Conservation (phyloP, 2,113 vertebrate species). For the Osmerus eperlanus region DNA sequence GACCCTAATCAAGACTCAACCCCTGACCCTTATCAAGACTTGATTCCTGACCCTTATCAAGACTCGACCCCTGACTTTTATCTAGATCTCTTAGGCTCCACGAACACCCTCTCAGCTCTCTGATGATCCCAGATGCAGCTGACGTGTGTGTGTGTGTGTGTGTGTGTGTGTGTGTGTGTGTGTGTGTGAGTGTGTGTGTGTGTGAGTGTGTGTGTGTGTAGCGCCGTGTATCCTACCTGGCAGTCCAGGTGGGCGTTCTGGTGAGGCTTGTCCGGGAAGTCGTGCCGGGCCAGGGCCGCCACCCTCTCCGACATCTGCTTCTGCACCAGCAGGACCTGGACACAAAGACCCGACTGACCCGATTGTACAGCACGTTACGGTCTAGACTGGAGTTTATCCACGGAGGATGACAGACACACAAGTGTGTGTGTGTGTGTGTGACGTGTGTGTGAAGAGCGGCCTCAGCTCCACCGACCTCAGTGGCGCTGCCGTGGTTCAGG, state of each 20-base stretch:
- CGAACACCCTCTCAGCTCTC: no score
- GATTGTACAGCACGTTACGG: no score
- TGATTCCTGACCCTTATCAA: no score
- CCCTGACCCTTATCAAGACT: no score
- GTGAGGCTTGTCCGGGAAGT: conserved; percentile 85
- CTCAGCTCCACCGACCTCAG: conserved; percentile 64
- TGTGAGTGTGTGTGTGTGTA: background rate
- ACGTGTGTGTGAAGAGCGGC: no score
- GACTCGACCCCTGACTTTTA: no score
- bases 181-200: background rate
- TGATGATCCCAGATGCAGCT: no score
- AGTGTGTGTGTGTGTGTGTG: no score
- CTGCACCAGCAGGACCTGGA: conserved; percentile 84
- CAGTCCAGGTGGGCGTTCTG: conserved; percentile 91
- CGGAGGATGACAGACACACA: no score
- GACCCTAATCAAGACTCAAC: no score
- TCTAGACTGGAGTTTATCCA: no score
- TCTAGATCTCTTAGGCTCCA: no score
- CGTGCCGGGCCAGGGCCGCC: conserved; percentile 78
- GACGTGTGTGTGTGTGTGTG: background rate
- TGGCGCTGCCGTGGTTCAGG: conserved; percentile 85
- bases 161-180: background rate
- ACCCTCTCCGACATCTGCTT: conserved; percentile 96
- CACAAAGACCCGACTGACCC: background rate
- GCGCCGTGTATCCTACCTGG: conserved; percentile 35